Conservation (phyloP, 2,888 invertebrate species). For the Ptilodon capucinus region DNA sequence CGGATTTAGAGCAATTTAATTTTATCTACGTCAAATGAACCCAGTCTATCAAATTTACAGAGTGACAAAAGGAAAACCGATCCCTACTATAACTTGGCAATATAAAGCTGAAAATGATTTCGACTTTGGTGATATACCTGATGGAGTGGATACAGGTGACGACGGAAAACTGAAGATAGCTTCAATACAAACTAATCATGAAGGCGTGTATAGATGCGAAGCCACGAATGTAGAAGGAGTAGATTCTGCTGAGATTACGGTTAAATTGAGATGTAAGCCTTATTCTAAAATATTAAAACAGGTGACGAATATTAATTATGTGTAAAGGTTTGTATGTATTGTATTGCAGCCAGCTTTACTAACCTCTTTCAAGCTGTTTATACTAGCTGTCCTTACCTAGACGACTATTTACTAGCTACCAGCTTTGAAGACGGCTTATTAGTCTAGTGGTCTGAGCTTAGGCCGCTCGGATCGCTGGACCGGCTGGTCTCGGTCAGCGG, state of each 20-base stretch:
- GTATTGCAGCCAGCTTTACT: no score
- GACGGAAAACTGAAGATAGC: constrained; percentile 43
- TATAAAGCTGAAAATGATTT: constrained; percentile 38
- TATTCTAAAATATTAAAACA: background rate
- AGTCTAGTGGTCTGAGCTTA: no score
- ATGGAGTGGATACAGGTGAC: constrained; percentile 36
- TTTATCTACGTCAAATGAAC: no score
- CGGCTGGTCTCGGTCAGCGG: no score
- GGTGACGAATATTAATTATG: no score
- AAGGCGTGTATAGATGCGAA: constrained; percentile 57
- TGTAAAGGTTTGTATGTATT: no score
- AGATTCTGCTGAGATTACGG: constrained; percentile 38
- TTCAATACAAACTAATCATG: constrained; percentile 39
- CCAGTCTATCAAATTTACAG: constrained; percentile 42
- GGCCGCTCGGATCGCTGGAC: no score
- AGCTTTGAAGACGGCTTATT: no score
- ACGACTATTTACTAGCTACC: no score
- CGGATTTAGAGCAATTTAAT: no score
- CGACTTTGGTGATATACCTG: constrained; percentile 42
- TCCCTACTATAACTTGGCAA: constrained; percentile 55
- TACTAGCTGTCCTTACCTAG: no score
- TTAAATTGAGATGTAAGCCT: constrained; percentile 60
- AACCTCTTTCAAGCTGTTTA: no score
- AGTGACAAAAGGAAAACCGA: constrained; percentile 55
- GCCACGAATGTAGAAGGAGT: constrained; percentile 54